Evolutionary conservation across 1,140 invertebrate species (phyloP).

Genomic region (Trichogramma pretiosum): DNA sequence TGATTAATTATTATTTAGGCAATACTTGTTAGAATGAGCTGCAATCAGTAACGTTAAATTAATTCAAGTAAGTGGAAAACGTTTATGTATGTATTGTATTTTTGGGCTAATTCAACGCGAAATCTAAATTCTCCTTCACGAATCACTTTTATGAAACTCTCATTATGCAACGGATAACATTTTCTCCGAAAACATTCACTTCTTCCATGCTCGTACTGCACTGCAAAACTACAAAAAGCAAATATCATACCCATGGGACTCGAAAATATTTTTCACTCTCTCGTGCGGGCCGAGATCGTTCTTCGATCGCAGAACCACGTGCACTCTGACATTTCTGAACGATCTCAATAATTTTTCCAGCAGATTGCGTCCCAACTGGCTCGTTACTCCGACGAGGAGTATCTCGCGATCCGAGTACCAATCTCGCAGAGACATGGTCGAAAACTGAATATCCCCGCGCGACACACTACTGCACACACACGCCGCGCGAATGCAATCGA

Average conservation of each 20-base stretch:
- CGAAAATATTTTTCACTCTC: slow-evolving; percentile 28
- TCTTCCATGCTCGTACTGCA: too few species aligned
- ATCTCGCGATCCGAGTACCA: slow-evolving; percentile 32
- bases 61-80: too few species aligned
- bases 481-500: slow-evolving; percentile 15
- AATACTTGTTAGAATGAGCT: too few species aligned
- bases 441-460: slow-evolving; percentile 20
- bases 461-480: slow-evolving; percentile 8
- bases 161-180: too few species aligned
- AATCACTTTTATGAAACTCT: too few species aligned
- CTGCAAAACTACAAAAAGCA: too few species aligned
- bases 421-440: slow-evolving; percentile 31
- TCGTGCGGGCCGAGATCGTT: slow-evolving; percentile 22
- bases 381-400: slow-evolving; percentile 32
- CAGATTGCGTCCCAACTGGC: slow-evolving; percentile 27
- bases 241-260: slow-evolving; percentile 29
- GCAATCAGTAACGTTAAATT: too few species aligned
- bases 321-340: slow-evolving; percentile 24
- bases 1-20: too few species aligned
- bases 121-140: too few species aligned
- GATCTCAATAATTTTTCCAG: slow-evolving; percentile 32
- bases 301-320: slow-evolving; percentile 23
- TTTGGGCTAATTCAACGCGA: too few species aligned
- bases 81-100: too few species aligned
- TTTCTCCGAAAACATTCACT: too few species aligned